Percentiles rank a stretch among this genome's conserved stretches.
Evolutionary conservation across 2,888 invertebrate genomes (phyloP).

Genomic region (Ophion costatus): DNA sequence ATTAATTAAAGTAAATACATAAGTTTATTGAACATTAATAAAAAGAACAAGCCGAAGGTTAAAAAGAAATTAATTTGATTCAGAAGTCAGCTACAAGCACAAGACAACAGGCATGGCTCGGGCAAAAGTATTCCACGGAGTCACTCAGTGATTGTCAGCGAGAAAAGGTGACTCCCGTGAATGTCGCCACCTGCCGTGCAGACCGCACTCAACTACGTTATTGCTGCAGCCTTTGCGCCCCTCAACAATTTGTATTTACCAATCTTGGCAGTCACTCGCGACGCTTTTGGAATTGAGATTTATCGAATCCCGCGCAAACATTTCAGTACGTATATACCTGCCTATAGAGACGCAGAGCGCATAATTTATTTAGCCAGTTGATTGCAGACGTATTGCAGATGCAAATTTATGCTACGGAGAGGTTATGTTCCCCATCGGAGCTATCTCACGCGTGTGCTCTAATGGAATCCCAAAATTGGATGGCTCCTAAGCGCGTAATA

Average conservation of each 20-base stretch:
- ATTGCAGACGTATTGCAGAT: slow-evolving; percentile 6
- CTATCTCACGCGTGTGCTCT: slow-evolving; percentile 12
- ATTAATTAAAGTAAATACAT: background rate
- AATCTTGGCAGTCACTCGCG: background rate
- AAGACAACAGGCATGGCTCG: background rate
- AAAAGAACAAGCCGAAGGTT: background rate
- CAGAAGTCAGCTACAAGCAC: too few relatives aligned
- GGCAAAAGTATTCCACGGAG: background rate
- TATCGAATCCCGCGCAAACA: background rate
- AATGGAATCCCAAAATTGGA: slow-evolving; percentile 60
- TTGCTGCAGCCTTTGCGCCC: background rate
- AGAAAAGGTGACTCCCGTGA: background rate
- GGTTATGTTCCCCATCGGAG: background rate
- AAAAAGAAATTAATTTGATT: background rate
- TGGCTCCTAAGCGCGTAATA: slow-evolving; percentile 15
- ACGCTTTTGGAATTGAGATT: background rate
- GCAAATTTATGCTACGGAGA: slow-evolving; percentile 2
- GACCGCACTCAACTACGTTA: background rate
- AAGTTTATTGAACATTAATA: background rate
- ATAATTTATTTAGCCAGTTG: slow-evolving; percentile 4
- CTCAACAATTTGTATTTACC: background rate
- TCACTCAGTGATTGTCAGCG: background rate
- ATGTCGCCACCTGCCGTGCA: background rate
- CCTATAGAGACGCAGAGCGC: background rate
- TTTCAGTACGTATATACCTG: background rate